phyloP scores from a whole-genome alignment of 2,113 vertebrate species.

The Alexandromys fortis region DNA sequence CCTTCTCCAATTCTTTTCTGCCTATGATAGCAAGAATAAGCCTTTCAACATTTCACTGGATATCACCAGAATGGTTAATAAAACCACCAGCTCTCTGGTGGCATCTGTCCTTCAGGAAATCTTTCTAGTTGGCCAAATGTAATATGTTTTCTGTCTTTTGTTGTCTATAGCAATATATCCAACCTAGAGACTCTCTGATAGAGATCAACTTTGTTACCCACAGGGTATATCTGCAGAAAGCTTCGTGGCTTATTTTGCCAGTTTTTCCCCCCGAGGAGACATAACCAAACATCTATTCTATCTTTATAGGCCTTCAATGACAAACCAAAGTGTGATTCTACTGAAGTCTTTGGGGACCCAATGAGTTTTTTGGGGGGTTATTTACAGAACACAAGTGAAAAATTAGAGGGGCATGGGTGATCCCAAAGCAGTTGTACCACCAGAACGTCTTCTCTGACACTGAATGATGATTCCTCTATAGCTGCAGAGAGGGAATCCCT shows the following conservation, averaged over 20 bases:
- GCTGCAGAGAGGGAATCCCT: not conserved
- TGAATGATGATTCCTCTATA: too few relatives aligned
- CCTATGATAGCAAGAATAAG: not conserved
- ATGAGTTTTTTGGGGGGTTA: not conserved
- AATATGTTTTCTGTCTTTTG: not conserved
- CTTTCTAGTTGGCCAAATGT: not conserved
- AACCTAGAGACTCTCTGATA: not conserved
- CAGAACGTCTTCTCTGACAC: not conserved
- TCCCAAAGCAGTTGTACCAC: not conserved
- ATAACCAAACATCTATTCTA: not conserved
- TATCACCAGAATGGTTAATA: not conserved
- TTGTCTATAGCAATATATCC: not conserved
- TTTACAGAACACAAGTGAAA: not conserved
- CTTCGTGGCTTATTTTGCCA: not conserved
- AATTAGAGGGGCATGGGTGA: not conserved
- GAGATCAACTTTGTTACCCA: conserved; percentile 6
- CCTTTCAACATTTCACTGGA: not conserved
- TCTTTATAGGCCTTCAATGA: not conserved
- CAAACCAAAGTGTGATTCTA: not conserved
- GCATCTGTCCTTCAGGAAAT: not conserved
- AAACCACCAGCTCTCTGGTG: not conserved
- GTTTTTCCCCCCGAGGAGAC: too few relatives aligned
- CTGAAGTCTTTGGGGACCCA: not conserved
- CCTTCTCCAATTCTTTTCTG: not conserved
- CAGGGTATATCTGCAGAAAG: not conserved